These are phyloP conservation scores for Caenorhabditis elegans DNA, from an alignment of 1,140 invertebrate genomes.

Conservation along the genomic window WBcel235 BX284605.5:12133001-12133500, in stretches of 20 bases:
- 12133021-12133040: not conserved
- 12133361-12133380: not conserved
- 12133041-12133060: not conserved
- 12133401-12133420: not conserved
- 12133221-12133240: not conserved
- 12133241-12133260: not conserved
- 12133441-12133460: slow-evolving; percentile 6
- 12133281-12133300: too few species aligned
- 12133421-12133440: not conserved
- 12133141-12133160: not conserved
- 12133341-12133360: not conserved
- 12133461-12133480: not conserved
- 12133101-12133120: not conserved
- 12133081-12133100: too few species aligned
- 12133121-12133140: not conserved
- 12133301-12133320: not conserved
- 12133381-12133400: not conserved
- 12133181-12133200: too few species aligned
- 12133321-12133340: not conserved
- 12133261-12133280: not conserved
- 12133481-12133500: slow-evolving; percentile 24
- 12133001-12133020: slow-evolving; percentile 24
- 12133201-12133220: not conserved
- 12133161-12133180: not conserved
- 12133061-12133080: too few species aligned